Conservation (phyloP, 2,888 invertebrate genomes). For the Aproaerema taeniolella region DNA sequence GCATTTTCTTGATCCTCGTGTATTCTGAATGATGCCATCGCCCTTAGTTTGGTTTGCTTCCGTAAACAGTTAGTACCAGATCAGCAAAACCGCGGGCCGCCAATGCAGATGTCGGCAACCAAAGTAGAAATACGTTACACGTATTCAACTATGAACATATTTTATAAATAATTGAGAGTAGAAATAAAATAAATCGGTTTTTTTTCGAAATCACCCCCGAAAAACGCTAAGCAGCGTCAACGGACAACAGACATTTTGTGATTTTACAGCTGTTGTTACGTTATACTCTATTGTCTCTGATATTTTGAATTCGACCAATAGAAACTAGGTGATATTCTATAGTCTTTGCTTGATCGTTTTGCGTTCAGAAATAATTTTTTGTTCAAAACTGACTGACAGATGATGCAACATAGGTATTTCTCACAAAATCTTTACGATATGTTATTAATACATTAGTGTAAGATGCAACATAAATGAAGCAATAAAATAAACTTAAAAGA, state of each 20-base stretch:
- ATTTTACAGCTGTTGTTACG: conserved; percentile 69
- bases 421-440: too few species aligned
- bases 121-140: conserved; percentile 35
- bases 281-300: conserved; percentile 50
- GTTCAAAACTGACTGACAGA: too few species aligned
- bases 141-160: conserved; percentile 42
- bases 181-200: conserved; percentile 31
- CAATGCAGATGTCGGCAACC: conserved; percentile 37
- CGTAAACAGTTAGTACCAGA: conserved; percentile 54
- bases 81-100: conserved; percentile 33
- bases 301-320: conserved; percentile 62
- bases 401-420: too few species aligned
- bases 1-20: conserved; percentile 88
- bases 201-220: conserved; percentile 56
- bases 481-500: neutral
- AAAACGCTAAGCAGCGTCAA: conserved; percentile 54
- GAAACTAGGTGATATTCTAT: conserved; percentile 8
- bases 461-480: neutral
- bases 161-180: conserved; percentile 47
- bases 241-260: conserved; percentile 67
- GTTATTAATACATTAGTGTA: too few species aligned
- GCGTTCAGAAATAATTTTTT: conserved; percentile 9
- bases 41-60: conserved; percentile 43
- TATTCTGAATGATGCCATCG: conserved; percentile 86
- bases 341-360: conserved; percentile 17